Percentiles rank a stretch among this genome's conserved stretches.
Evolutionary conservation across 2,113 vertebrate genomes (phyloP).

Genomic region (Dasyornis broadbenti): DNA sequence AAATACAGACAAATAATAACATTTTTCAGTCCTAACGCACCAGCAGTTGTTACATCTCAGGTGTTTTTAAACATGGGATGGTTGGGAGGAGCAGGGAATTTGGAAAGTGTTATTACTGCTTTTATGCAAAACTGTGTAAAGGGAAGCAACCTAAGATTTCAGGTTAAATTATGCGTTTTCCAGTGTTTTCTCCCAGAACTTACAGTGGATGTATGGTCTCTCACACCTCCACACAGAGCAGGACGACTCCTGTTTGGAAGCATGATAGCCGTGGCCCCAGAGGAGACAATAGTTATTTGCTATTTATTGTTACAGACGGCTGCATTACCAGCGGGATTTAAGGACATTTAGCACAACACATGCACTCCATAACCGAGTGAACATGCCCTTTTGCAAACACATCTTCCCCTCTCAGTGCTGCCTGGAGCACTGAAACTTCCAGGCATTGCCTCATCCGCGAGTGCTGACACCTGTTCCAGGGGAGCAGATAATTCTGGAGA

Average conservation of each 20-base stretch:
- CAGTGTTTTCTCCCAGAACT: not conserved
- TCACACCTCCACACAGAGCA: not conserved
- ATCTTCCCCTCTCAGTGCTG: conserved; percentile 1
- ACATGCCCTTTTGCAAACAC: conserved; percentile 44
- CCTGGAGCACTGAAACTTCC: conserved; percentile 24
- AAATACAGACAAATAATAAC: not conserved
- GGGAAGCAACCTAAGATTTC: not conserved
- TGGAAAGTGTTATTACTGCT: not conserved
- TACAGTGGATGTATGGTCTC: not conserved
- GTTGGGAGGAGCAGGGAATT: not conserved
- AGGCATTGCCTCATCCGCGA: not conserved
- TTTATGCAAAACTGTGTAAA: not conserved
- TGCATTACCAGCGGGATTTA: conserved; percentile 36
- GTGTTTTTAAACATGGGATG: not conserved
- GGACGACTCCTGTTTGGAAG: not conserved
- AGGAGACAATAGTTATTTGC: conserved; percentile 28
- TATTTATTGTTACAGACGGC: conserved; percentile 46
- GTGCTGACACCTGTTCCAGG: not conserved
- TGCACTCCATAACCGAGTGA: conserved; percentile 5
- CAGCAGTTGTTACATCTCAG: not conserved
- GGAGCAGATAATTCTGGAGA: conserved; percentile 2
- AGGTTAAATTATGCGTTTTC: not conserved
- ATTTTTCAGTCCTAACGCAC: not conserved
- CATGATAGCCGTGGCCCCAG: conserved; percentile 12
- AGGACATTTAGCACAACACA: conserved; percentile 42